phyloP scores from a whole-genome alignment of 2,888 invertebrate genomes.

The Stenchaetothrips biformis region DNA sequence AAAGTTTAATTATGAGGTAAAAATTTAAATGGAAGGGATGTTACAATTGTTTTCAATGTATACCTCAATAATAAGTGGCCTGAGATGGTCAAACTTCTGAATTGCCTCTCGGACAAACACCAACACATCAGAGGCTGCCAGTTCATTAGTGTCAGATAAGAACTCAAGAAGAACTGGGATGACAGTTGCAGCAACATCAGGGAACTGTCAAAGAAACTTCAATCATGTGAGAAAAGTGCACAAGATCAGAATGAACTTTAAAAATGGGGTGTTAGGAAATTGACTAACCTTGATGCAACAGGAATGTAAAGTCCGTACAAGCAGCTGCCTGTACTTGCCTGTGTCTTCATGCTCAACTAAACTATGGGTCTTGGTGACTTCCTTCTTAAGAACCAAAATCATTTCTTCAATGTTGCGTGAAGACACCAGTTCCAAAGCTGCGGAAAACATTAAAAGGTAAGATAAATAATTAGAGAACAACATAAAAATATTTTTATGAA shows the following conservation, averaged over 20 bases:
- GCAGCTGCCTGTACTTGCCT: constrained; percentile 88
- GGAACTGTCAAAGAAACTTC: constrained; percentile 54
- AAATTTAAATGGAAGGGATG: constrained; percentile 24
- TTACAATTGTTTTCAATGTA: constrained; percentile 1
- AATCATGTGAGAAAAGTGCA: not conserved
- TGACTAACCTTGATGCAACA: constrained; percentile 71
- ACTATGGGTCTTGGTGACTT: constrained; percentile 83
- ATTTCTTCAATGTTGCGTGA: constrained; percentile 92
- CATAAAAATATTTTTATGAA: not conserved
- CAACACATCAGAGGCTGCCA: constrained; percentile 90
- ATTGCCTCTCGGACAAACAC: constrained; percentile 95
- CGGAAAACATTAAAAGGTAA: constrained; percentile 34
- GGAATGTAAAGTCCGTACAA: constrained; percentile 90
- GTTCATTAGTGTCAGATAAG: constrained; percentile 79
- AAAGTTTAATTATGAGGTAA: constrained; percentile 35
- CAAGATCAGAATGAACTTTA: too few species aligned
- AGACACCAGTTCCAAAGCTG: constrained; percentile 80
- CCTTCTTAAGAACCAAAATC: constrained; percentile 86
- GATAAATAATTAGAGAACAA: constrained; percentile 2
- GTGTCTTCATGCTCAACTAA: constrained; percentile 89
- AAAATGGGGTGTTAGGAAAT: not conserved
- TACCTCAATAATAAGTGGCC: constrained; percentile 76
- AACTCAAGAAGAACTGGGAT: constrained; percentile 94
- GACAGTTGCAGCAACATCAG: constrained; percentile 88
- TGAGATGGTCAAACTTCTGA: constrained; percentile 78